phyloP scores from a whole-genome alignment of 1,140 invertebrate genomes.

The Uloborus diversus region DNA sequence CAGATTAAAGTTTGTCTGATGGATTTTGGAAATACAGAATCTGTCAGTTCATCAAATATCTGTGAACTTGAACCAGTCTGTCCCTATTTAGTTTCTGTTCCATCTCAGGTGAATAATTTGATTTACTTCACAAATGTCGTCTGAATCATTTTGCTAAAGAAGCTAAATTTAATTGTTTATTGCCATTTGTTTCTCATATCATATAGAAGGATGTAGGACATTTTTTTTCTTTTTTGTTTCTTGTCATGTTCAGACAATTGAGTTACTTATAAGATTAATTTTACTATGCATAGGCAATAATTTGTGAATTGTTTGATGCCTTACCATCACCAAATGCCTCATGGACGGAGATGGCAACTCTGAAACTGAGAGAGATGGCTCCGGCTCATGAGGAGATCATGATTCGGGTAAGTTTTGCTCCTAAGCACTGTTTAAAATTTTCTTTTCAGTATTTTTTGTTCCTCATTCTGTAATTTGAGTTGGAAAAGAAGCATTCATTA shows the following conservation, averaged over 20 bases:
- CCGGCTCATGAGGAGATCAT: constrained; percentile 24
- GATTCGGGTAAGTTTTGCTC: constrained; percentile 12
- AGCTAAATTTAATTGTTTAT: neutral
- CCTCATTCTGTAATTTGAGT: too few relatives aligned
- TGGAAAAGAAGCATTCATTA: too few relatives aligned
- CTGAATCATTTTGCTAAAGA: neutral
- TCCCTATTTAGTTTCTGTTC: constrained; percentile 16
- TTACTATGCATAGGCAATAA: constrained; percentile 21
- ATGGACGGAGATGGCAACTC: constrained; percentile 15
- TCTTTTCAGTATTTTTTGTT: too few relatives aligned
- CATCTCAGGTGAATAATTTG: constrained; percentile 8
- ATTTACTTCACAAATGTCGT: neutral
- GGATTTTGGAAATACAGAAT: constrained; percentile 18
- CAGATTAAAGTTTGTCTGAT: constrained; percentile 24
- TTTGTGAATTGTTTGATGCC: constrained; percentile 12
- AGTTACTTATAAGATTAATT: too few relatives aligned
- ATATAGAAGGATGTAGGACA: too few relatives aligned
- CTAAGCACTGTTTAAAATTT: too few relatives aligned
- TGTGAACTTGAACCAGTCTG: neutral
- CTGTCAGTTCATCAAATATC: constrained; percentile 3
- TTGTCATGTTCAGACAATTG: too few relatives aligned
- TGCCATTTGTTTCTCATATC: too few relatives aligned
- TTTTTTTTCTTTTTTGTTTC: too few relatives aligned
- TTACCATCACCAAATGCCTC: constrained; percentile 4
- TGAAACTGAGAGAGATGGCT: constrained; percentile 17